These are phyloP conservation scores for Acholoe squamosa DNA, from an alignment of 2,888 invertebrate genomes.

Conservation along the genomic window DNA sequence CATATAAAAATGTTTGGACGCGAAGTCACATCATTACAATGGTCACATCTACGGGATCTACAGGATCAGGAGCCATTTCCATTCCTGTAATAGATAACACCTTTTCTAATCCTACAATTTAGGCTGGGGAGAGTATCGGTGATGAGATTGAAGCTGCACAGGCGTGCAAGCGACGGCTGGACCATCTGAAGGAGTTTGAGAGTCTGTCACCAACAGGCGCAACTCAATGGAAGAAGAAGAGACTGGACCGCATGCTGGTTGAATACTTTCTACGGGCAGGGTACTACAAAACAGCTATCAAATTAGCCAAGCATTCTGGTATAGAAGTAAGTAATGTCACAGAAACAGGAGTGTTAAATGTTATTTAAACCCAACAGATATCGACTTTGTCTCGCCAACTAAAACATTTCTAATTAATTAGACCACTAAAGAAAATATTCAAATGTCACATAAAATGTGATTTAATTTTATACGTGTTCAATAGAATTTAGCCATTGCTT, in stretches of 20 bases:
- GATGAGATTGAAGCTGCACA: slow-evolving; percentile 95
- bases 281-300: slow-evolving; percentile 96
- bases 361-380: neutral
- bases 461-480: too few species aligned
- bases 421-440: too few species aligned
- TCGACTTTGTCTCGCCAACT: neutral
- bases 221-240: slow-evolving; percentile 91
- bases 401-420: too few species aligned
- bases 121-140: slow-evolving; percentile 94
- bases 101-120: neutral
- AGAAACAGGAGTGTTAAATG: neutral
- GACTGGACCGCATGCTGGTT: slow-evolving; percentile 97
- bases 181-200: slow-evolving; percentile 91
- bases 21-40: too few species aligned
- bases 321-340: slow-evolving; percentile 80
- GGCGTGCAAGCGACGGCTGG: slow-evolving; percentile 95
- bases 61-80: too few species aligned
- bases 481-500: too few species aligned
- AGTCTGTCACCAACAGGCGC: slow-evolving; percentile 83
- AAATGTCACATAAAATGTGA: too few species aligned
- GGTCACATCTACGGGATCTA: too few species aligned
- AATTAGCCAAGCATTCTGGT: slow-evolving; percentile 90
- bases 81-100: slow-evolving; percentile 5
- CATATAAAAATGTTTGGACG: too few species aligned
- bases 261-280: slow-evolving; percentile 97